Conservation (phyloP, 2,113 vertebrate genomes). For the Hypanus sabinus region DNA sequence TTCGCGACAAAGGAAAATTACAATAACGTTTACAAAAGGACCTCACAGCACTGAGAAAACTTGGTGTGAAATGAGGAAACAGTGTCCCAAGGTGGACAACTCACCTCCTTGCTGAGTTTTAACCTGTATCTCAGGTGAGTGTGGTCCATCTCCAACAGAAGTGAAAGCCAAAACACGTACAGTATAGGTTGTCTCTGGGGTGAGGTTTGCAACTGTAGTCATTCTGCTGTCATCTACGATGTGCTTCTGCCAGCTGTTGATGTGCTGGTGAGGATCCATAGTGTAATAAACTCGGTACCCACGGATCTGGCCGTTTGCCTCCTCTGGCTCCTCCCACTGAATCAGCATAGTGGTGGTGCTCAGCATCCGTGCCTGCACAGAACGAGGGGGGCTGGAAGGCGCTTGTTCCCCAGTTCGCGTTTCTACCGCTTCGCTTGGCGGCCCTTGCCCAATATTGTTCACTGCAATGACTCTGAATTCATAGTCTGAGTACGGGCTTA, state of each 20-base stretch:
- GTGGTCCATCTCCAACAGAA: slow-evolving; percentile 92
- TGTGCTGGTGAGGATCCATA: slow-evolving; percentile 78
- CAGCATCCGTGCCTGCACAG: slow-evolving; percentile 89
- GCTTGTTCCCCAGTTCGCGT: slow-evolving; percentile 94
- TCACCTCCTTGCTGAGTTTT: slow-evolving; percentile 96
- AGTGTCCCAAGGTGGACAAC: slow-evolving; percentile 39
- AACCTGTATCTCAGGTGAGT: slow-evolving; percentile 92
- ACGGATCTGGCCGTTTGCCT: slow-evolving; percentile 94
- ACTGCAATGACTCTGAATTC: slow-evolving; percentile 91
- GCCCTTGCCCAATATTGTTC: slow-evolving; percentile 93
- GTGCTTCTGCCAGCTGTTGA: slow-evolving; percentile 93
- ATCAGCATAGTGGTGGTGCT: slow-evolving; percentile 92
- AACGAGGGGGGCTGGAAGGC: slow-evolving; percentile 86
- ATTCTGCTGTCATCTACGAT: slow-evolving; percentile 88
- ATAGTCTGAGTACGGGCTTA: slow-evolving; percentile 95
- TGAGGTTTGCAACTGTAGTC: slow-evolving; percentile 85
- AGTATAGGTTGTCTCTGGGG: slow-evolving; percentile 91
- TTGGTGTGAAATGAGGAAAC: not conserved
- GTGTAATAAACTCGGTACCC: slow-evolving; percentile 96
- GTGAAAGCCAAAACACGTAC: slow-evolving; percentile 96
- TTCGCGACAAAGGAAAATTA: not conserved
- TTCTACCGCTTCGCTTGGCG: slow-evolving; percentile 83
- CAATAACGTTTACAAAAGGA: not conserved
- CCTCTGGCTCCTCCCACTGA: slow-evolving; percentile 96
- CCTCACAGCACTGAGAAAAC: not conserved